phyloP scores from a whole-genome alignment of 1,140 invertebrate species.

The Macrotrachela quadricornifera region DNA sequence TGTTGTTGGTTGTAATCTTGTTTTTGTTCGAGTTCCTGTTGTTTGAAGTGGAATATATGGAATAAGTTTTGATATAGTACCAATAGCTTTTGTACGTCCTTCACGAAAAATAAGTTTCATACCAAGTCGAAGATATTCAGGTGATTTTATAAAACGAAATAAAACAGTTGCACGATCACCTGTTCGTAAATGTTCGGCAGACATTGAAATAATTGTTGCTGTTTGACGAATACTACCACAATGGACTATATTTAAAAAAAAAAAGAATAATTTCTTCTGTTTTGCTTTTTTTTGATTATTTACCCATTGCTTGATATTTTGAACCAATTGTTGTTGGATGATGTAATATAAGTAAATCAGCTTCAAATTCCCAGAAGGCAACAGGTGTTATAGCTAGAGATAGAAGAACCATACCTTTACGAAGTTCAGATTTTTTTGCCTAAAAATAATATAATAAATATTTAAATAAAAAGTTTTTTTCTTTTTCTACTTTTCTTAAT shows the following conservation, averaged over 20 bases:
- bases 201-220: slow-evolving; percentile 85
- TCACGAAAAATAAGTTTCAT: slow-evolving; percentile 87
- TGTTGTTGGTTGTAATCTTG: too few species aligned
- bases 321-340: slow-evolving; percentile 95
- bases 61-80: slow-evolving; percentile 15
- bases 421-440: slow-evolving; percentile 78
- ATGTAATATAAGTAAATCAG: slow-evolving; percentile 88
- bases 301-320: slow-evolving; percentile 97
- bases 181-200: slow-evolving; percentile 75
- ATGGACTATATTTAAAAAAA: slow-evolving; percentile 38
- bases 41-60: too few species aligned
- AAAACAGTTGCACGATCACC: slow-evolving; percentile 76
- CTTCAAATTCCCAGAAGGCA: slow-evolving; percentile 98
- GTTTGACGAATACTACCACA: slow-evolving; percentile 94
- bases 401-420: slow-evolving; percentile 98
- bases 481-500: slow-evolving; percentile 61
- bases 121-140: slow-evolving; percentile 74
- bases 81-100: slow-evolving; percentile 88
- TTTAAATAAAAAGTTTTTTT: slow-evolving; percentile 1
- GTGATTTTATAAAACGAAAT: slow-evolving; percentile 94
- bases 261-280: background rate
- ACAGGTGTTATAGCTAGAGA: slow-evolving; percentile 69
- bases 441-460: slow-evolving; percentile 13
- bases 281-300: too few species aligned
- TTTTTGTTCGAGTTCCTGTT: too few species aligned